Base-by-base conservation (phyloP, 2,797 vertebrate species). In the Cyprinodon diabolis region DNA sequence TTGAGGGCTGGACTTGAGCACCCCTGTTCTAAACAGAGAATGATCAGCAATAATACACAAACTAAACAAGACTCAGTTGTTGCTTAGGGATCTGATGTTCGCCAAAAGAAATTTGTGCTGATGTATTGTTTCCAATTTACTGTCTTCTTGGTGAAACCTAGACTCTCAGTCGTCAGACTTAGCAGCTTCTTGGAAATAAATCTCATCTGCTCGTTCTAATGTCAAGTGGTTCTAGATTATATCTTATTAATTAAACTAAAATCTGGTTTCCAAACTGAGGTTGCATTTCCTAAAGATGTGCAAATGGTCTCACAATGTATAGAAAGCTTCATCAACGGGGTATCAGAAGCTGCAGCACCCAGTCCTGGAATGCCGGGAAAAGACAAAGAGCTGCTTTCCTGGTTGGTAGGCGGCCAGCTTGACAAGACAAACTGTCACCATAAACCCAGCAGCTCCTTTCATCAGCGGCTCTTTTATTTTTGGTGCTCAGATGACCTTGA, bases 401-500 rank as follows among this genome's bases (percentile, higher is more conserved):
- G 70, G 77, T 83, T 77, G 77, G 75, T 75, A 52, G 87, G 84
- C 37, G 21, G 74, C 84, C 77, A 49, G 74, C 70, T 67, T 62
- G 83, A 90, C 82, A 79, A 85, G 85, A 89, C 80, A 89, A 85
- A 90, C 77, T 60, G 78, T 81, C 76, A 43, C 83, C 81, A 84
- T 92, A 91, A 92, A 90, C 72, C 68, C 70, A 63, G 77, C 72
- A 56, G 1, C 67, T 63, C 78, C 51, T 85, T 93, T 91, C 74
- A 90, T 81, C 84, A 71, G 12, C 71, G 54, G 68, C 15, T 65
- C 66, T 69, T 85, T 85, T 87, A 74, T 88, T 84, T 86, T 85
- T 76, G 88, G 55, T 78, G 65, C 71, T 66, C 69, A 72, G 65
- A 68, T 83, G 81, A 69, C 82, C 86, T 81, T 76, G 84, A 87